Evolutionary conservation across 2,888 invertebrate species (phyloP), one percentile per base, ranked within the genome.

Genomic region (Ametastegia equiseti): DNA sequence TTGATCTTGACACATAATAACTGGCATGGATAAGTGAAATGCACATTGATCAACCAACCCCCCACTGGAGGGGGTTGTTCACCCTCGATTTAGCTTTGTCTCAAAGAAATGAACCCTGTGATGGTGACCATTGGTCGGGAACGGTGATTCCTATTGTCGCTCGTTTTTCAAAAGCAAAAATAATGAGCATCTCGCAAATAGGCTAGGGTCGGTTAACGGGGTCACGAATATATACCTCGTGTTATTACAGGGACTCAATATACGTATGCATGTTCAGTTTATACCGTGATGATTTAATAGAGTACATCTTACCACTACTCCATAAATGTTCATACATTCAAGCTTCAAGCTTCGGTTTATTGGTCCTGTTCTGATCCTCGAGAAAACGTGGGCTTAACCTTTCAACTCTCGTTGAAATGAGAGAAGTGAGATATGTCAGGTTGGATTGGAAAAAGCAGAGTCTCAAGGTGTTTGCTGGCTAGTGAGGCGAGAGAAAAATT

Each of bases 341-440:
- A 30, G 30, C 47, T 11, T 27, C 13, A 15, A 60, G 15, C 6
- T 30, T 42, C 42, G 42, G 9, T 42, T 60, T 60, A 60, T 60
- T 30, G 60, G 30, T 60, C 60, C 36, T 67, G 36, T 36, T 67
- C 7, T 9, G 19, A 67, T 67, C 1, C 36, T 33, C 9, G 19
- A 39, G 11, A 36, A 67, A 36, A 67, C 36, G 27, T 65, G 65
- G 54, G 65, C 65, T 65, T 36, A 65, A n/a, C 65, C 2, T 67
- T 19, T 19, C 19, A 23, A 19, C 19, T 39, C 65, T 36, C 3
- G 39, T 9, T 19, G 9, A 19, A 33, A 71, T 47, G 30, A 71
- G 71, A 71, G 27, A 47, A 71, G 45, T 71, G 71, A n/a, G n/a
- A n/a, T 71, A 27, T 71, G 47, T 71, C 71, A 30, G 45, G 45